Conservation (phyloP, 2,888 invertebrate genomes). For the Hypercompe scribonia region DNA sequence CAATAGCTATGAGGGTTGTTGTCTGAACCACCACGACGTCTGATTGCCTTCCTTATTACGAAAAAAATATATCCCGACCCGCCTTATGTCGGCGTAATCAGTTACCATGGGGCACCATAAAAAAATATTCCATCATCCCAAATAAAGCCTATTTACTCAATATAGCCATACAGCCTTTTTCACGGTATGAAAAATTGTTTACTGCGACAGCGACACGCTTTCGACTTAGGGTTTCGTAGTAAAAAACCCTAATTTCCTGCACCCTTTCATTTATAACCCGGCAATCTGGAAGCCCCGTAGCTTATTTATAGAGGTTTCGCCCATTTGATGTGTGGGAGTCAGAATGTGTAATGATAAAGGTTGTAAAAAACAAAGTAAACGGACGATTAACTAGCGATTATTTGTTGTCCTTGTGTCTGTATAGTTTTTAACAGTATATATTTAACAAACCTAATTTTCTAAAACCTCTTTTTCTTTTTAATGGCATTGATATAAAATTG, state of each 20-base stretch:
- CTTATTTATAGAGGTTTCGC: constrained; percentile 83
- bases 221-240: constrained; percentile 74
- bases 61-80: constrained; percentile 49
- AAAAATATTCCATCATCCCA: constrained; percentile 73
- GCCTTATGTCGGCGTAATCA: constrained; percentile 59
- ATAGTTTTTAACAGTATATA: not conserved
- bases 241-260: constrained; percentile 86
- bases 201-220: constrained; percentile 70
- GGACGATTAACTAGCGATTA: constrained; percentile 45
- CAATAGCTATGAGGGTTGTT: no score
- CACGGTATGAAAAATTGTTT: constrained; percentile 83
- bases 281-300: constrained; percentile 83
- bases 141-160: constrained; percentile 70
- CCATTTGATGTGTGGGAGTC: constrained; percentile 81
- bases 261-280: constrained; percentile 85
- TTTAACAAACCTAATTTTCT: not conserved
- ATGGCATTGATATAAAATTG: no score
- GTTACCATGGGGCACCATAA: constrained; percentile 64
- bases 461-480: no score
- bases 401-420: constrained; percentile 1
- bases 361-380: constrained; percentile 70
- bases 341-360: constrained; percentile 85
- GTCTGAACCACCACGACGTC: constrained; percentile 35
- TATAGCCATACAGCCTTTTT: constrained; percentile 70
- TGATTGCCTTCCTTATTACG: constrained; percentile 50